Evolutionary conservation across 2,113 vertebrate species (phyloP).

Genomic region (Brachirus orientalis): DNA sequence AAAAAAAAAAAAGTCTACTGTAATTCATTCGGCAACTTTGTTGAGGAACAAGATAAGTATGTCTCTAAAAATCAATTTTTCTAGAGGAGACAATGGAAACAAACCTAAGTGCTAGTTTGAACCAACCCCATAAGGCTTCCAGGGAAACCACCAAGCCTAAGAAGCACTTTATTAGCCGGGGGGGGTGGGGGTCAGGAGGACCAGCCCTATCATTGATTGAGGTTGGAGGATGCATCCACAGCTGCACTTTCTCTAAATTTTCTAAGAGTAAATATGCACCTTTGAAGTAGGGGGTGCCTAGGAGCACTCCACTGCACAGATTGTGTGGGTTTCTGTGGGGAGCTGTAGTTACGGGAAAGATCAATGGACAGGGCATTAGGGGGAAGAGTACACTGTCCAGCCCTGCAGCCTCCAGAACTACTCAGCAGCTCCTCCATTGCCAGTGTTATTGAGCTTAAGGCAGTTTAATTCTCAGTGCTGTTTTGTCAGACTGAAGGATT

Average conservation of each 20-base stretch:
- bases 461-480: constrained; percentile 67
- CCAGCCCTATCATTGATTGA: constrained; percentile 97
- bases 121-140: constrained; percentile 95
- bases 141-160: constrained; percentile 92
- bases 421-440: constrained; percentile 71
- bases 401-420: constrained; percentile 84
- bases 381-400: constrained; percentile 91
- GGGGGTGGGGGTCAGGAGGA: constrained; percentile 85
- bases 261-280: constrained; percentile 99
- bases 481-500: constrained; percentile 57
- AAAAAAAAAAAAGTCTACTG: constrained; percentile 19
- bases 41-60: constrained; percentile 70
- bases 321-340: constrained; percentile 95
- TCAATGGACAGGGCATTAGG: constrained; percentile 96
- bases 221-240: constrained; percentile 97
- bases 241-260: constrained; percentile 99
- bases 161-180: constrained; percentile 99
- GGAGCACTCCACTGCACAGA: constrained; percentile 96
- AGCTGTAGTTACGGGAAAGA: constrained; percentile 99
- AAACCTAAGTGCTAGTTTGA: constrained; percentile 91
- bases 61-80: constrained; percentile 86
- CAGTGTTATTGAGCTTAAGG: constrained; percentile 74
- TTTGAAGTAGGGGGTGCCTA: constrained; percentile 97
- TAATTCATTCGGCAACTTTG: constrained; percentile 63
- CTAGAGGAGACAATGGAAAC: constrained; percentile 95